Evolutionary conservation across 2,797 vertebrate genomes (phyloP).

Genomic region (Meda fulgida): DNA sequence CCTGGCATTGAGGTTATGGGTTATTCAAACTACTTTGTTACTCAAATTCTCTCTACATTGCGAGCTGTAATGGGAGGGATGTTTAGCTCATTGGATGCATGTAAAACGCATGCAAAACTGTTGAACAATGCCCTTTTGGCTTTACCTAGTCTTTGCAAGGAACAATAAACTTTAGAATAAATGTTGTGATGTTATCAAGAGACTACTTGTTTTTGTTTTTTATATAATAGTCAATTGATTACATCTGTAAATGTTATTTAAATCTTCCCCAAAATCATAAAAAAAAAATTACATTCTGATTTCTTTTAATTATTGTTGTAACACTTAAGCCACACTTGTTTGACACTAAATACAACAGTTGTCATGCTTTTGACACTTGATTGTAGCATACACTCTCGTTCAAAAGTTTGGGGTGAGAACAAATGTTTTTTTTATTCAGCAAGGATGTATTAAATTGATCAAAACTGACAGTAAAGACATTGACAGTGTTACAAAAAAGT

Average conservation of each 20-base stretch:
- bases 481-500: not conserved
- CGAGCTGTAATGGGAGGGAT: conserved; percentile 1
- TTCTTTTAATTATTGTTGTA: not conserved
- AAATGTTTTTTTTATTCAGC: not conserved
- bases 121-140: not conserved
- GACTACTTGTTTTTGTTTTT: not conserved
- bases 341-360: not conserved
- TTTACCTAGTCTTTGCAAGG: not conserved
- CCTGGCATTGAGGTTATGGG: conserved; percentile 20
- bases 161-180: not conserved
- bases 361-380: conserved; percentile 4
- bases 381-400: not conserved
- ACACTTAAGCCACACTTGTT: not conserved
- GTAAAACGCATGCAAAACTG: conserved; percentile 40
- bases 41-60: conserved; percentile 20
- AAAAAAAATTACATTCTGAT: not conserved
- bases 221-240: not conserved
- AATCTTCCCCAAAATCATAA: not conserved
- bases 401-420: not conserved
- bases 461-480: not conserved
- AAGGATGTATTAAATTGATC: not conserved
- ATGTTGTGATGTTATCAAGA: not conserved
- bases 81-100: conserved; percentile 7
- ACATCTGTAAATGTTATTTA: not conserved
- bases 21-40: conserved; percentile 41